Conservation (phyloP, 2,888 invertebrate genomes). For the Magallana nippona region DNA sequence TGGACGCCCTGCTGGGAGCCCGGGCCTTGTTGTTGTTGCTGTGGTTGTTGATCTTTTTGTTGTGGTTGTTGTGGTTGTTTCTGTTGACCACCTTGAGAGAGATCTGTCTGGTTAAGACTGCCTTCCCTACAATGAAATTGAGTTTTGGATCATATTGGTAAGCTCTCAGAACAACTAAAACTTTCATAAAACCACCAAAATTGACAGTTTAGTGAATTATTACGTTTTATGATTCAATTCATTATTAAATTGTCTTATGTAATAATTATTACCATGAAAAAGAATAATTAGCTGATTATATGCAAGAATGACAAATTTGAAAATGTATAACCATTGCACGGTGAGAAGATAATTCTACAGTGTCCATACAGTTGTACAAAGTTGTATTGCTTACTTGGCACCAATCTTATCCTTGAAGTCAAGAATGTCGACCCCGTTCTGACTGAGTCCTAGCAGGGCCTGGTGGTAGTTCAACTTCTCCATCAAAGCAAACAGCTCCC, state of each 20-base stretch:
- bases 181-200: too few species aligned
- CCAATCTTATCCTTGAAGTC: slow-evolving; percentile 34
- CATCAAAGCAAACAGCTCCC: slow-evolving; percentile 13
- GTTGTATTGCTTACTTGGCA: not conserved
- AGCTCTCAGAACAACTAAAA: too few species aligned
- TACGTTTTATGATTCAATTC: too few species aligned
- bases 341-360: too few species aligned
- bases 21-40: not conserved
- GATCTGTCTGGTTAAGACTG: not conserved
- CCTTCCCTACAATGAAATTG: not conserved
- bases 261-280: too few species aligned
- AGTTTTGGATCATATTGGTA: too few species aligned
- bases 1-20: not conserved
- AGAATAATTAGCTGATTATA: too few species aligned
- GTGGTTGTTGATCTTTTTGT: not conserved
- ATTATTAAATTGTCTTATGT: too few species aligned
- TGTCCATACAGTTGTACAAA: too few species aligned
- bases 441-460: slow-evolving; percentile 1
- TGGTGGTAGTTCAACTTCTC: slow-evolving; percentile 9
- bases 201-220: too few species aligned
- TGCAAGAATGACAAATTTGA: too few species aligned
- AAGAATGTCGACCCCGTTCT: slow-evolving; percentile 35
- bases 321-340: too few species aligned
- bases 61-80: not conserved
- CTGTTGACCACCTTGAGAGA: not conserved